Evolutionary conservation across 2,888 invertebrate genomes (phyloP).

Genomic region (Deilephila elpenor): DNA sequence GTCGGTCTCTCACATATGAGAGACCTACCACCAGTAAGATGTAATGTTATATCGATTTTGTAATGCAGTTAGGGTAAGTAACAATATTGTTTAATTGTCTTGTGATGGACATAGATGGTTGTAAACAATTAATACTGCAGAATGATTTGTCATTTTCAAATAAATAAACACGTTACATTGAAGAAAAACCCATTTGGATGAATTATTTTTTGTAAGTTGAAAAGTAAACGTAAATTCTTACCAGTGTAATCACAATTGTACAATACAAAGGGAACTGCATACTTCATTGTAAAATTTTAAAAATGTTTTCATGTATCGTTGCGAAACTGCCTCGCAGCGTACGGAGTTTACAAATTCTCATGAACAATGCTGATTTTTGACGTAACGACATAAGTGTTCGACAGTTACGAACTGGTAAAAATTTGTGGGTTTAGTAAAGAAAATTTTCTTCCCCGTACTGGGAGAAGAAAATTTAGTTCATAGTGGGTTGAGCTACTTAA

Average conservation of each 20-base stretch:
- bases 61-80: no score
- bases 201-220: background rate
- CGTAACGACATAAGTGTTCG: background rate
- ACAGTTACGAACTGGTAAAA: background rate
- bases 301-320: background rate
- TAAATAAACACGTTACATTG: no score
- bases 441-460: background rate
- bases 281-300: slow-evolving; percentile 11
- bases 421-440: background rate
- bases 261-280: slow-evolving; percentile 13
- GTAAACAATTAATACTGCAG: no score
- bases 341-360: slow-evolving; percentile 15
- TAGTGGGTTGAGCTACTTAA: no score
- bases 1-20: no score
- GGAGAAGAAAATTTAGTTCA: no score
- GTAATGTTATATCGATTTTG: no score
- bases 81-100: no score
- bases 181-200: no score
- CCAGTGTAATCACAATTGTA: slow-evolving; percentile 13
- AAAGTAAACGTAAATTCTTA: slow-evolving; percentile 2
- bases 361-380: slow-evolving; percentile 1
- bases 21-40: no score
- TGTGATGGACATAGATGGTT: no score
- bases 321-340: background rate
- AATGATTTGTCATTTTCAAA: no score